Evolutionary conservation across 2,113 vertebrate genomes (phyloP).

Genomic region (Mirza zaza): DNA sequence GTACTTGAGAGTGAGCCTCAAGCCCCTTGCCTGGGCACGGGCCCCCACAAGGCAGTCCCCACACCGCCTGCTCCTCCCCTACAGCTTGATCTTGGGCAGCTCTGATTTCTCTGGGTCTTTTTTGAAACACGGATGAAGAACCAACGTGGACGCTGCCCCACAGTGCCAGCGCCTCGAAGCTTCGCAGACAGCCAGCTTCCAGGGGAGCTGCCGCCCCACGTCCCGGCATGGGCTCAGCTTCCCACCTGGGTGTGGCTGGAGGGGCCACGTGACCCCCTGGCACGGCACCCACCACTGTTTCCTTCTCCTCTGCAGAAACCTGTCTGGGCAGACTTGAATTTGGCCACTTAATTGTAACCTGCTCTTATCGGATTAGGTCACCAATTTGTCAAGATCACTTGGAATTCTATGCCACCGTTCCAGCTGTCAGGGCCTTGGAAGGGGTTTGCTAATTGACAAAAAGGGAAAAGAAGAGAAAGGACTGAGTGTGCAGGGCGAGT

Average conservation of each 20-base stretch:
- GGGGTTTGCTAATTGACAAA: not conserved
- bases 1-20: not conserved
- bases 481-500: not conserved
- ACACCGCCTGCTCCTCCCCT: not conserved
- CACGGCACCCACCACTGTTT: not conserved
- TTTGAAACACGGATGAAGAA: not conserved
- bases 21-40: rapidly evolving
- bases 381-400: not conserved
- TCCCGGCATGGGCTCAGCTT: not conserved
- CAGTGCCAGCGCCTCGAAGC: not conserved
- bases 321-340: not conserved
- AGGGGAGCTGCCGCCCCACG: not conserved
- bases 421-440: not conserved
- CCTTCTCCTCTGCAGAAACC: not conserved
- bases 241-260: rapidly evolving
- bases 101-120: not conserved
- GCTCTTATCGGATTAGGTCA: not conserved
- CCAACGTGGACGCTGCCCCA: not conserved
- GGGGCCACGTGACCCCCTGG: rapidly evolving
- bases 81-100: not conserved
- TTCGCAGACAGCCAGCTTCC: rapidly evolving
- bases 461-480: not conserved
- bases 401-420: not conserved
- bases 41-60: not conserved
- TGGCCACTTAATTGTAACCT: not conserved